Evolutionary conservation across 2,888 invertebrate genomes (phyloP).

Genomic region (Chesias legatella): DNA sequence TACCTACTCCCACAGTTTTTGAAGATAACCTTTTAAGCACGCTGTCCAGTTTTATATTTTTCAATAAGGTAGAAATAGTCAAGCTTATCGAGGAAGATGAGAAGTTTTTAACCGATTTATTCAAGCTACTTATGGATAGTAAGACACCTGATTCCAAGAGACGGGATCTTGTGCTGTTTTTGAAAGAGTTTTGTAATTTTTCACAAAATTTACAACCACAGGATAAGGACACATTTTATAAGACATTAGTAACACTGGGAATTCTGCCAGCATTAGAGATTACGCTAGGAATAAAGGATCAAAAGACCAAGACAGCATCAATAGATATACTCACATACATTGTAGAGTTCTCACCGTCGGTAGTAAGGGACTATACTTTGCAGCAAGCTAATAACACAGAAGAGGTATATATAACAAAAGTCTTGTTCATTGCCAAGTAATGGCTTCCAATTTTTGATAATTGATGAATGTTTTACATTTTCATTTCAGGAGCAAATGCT

Average conservation of each 20-base stretch:
- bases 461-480: constrained; percentile 14
- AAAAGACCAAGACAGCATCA: constrained; percentile 96
- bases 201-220: constrained; percentile 98
- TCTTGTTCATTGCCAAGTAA: constrained; percentile 7
- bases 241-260: constrained; percentile 93
- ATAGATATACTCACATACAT: constrained; percentile 99
- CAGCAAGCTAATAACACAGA: constrained; percentile 94
- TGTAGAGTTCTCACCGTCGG: constrained; percentile 98
- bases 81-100: constrained; percentile 98
- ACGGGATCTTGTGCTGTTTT: constrained; percentile 96
- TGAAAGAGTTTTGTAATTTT: constrained; percentile 99
- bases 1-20: constrained; percentile 99
- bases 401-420: constrained; percentile 81
- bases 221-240: constrained; percentile 98
- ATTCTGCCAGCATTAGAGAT: constrained; percentile 94
- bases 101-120: constrained; percentile 96
- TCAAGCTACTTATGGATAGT: constrained; percentile 94
- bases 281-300: constrained; percentile 94
- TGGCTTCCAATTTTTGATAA: constrained; percentile 17
- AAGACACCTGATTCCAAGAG: constrained; percentile 91
- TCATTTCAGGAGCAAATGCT: constrained; percentile 92
- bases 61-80: constrained; percentile 99
- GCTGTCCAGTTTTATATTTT: constrained; percentile 99
- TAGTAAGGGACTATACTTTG: constrained; percentile 97
- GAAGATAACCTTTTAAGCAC: constrained; percentile 99